Evolutionary conservation across 2,113 vertebrate genomes (phyloP).

Genomic region (Fukomys damarensis): DNA sequence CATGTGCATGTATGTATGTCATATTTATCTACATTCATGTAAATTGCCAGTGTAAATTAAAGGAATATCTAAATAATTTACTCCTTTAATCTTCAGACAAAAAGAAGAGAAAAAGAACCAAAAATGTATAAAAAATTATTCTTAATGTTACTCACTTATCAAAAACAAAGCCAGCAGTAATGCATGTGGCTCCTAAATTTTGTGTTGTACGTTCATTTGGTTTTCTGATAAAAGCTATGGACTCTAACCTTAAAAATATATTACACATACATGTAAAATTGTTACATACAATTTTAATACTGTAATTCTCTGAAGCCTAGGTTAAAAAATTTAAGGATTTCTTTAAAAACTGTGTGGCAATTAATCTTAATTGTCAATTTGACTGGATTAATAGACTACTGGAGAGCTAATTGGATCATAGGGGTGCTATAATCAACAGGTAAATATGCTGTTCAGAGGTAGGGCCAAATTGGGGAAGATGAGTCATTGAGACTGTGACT

Average conservation of each 20-base stretch:
- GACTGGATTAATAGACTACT: not conserved
- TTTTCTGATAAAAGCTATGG: not conserved
- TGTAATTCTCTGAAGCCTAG: not conserved
- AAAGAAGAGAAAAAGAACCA: not conserved
- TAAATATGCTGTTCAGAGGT: not conserved
- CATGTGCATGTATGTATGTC: not conserved
- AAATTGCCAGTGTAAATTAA: not conserved
- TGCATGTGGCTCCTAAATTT: not conserved
- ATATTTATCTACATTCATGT: not conserved
- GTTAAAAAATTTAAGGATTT: not conserved
- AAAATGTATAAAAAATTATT: not conserved
- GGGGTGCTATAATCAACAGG: not conserved
- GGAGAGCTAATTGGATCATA: not conserved
- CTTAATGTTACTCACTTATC: not conserved
- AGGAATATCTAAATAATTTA: not conserved
- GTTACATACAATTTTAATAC: not conserved
- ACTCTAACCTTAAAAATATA: not conserved
- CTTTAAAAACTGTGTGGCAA: not conserved
- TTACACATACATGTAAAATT: not conserved
- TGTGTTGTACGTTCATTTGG: not conserved
- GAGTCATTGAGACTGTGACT: not conserved
- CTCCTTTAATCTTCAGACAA: not conserved
- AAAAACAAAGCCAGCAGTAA: not conserved
- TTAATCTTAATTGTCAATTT: not conserved
- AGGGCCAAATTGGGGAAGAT: not conserved